Conservation (phyloP, 2,888 invertebrate genomes). For the Chrysopilus asiliformis region DNA sequence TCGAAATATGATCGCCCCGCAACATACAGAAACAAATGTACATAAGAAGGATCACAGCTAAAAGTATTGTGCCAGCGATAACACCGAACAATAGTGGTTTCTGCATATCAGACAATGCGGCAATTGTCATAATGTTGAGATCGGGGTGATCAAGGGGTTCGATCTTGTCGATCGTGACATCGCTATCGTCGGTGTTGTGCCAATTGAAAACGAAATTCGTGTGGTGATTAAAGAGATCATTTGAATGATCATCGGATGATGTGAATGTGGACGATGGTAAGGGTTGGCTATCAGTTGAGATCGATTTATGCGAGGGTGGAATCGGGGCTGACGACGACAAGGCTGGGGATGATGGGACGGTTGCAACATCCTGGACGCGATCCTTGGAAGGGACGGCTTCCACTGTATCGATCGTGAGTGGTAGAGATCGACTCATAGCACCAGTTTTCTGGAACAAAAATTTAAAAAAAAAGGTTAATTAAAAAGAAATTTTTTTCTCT, state of each 20-base stretch:
- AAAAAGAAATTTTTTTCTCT: background rate
- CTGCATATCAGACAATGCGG: constrained; percentile 21
- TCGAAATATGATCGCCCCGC: constrained; percentile 17
- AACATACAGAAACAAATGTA: constrained; percentile 20
- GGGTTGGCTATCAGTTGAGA: too few relatives aligned
- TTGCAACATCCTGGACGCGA: constrained; percentile 2
- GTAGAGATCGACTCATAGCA: constrained; percentile 30
- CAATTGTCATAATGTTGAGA: constrained; percentile 19
- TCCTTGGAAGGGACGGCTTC: constrained; percentile 18
- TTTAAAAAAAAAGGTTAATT: constrained; percentile 4
- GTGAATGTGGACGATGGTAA: background rate
- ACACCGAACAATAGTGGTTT: constrained; percentile 23
- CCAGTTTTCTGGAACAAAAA: constrained; percentile 24
- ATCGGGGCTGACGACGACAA: background rate
- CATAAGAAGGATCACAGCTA: constrained; percentile 19
- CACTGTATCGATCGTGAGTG: constrained; percentile 31
- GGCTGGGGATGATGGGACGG: background rate
- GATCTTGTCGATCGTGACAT: constrained; percentile 14
- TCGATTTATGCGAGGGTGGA: too few relatives aligned
- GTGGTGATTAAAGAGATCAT: constrained; percentile 18
- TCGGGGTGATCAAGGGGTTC: constrained; percentile 21
- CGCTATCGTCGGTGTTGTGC: constrained; percentile 17
- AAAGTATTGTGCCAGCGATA: constrained; percentile 20
- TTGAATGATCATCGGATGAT: constrained; percentile 15
- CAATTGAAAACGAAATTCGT: constrained; percentile 22